Evolutionary conservation across 2,797 vertebrate genomes (phyloP).

Genomic region (Apogon talboti): DNA sequence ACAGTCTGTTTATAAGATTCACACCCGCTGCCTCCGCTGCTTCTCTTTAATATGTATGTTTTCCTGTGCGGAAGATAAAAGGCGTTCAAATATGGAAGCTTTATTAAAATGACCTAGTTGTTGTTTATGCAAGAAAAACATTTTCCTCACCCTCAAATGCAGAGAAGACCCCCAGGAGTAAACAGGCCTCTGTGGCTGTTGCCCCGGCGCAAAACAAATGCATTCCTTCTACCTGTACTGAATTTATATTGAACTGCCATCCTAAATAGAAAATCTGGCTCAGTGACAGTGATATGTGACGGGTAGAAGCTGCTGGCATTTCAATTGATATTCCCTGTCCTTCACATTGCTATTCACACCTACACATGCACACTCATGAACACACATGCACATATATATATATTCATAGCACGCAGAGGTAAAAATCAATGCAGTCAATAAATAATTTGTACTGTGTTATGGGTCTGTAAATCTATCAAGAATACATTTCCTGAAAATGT

Average conservation of each 20-base stretch:
- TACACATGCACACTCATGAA: slow-evolving; percentile 10
- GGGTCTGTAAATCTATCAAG: slow-evolving; percentile 29
- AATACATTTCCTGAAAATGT: slow-evolving; percentile 32
- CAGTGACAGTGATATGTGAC: slow-evolving; percentile 18
- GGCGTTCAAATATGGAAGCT: slow-evolving; percentile 31
- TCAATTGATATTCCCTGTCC: slow-evolving; percentile 23
- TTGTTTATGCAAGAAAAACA: slow-evolving; percentile 37
- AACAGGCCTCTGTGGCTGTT: slow-evolving; percentile 26
- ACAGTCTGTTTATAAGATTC: neutral
- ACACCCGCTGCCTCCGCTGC: slow-evolving; percentile 8
- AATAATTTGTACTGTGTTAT: slow-evolving; percentile 24
- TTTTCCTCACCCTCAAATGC: slow-evolving; percentile 18
- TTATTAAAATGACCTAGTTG: slow-evolving; percentile 49
- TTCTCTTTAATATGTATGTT: slow-evolving; percentile 32
- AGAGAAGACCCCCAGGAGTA: slow-evolving; percentile 23
- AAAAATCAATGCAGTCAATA: slow-evolving; percentile 49
- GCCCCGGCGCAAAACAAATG: slow-evolving; percentile 20
- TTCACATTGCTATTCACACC: slow-evolving; percentile 36
- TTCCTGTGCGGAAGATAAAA: slow-evolving; percentile 35
- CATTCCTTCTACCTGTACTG: slow-evolving; percentile 32
- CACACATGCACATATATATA: slow-evolving; percentile 4
- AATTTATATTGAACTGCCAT: slow-evolving; percentile 23
- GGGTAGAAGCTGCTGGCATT: slow-evolving; percentile 11
- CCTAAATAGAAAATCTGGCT: slow-evolving; percentile 4
- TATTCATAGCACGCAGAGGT: slow-evolving; percentile 25